A percentile compares a stretch with the other conserved stretches of the same genome.
These are phyloP conservation scores for Diadegma fenestrale DNA, from an alignment of 2,888 invertebrate species.

Conservation along the genomic window DNA sequence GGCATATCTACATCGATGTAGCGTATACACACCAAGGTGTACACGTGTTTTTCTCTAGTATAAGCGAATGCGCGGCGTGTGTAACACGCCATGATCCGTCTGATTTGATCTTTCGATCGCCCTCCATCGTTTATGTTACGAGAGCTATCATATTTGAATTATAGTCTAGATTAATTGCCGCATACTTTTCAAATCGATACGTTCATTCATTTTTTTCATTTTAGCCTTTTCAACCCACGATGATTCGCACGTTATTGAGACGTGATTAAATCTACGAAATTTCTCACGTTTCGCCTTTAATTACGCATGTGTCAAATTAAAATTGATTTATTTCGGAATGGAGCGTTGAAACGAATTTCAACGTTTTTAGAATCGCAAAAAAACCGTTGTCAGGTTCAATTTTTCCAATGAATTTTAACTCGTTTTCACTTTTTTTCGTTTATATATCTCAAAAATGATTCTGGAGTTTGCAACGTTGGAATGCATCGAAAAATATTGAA, in stretches of 20 bases:
- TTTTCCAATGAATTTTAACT: not conserved
- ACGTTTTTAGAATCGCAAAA: not conserved
- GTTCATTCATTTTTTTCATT: not conserved
- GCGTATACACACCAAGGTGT: not conserved
- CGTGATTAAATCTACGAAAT: not conserved
- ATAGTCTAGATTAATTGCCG: constrained; percentile 33
- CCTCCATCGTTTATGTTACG: constrained; percentile 13
- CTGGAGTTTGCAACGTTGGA: no score
- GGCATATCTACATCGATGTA: not conserved
- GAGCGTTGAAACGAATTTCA: not conserved
- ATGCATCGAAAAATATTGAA: no score
- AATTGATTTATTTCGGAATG: not conserved
- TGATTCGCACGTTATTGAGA: not conserved
- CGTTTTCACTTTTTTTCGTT: not conserved
- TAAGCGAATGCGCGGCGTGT: not conserved
- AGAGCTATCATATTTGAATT: constrained; percentile 49
- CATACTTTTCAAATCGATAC: constrained; percentile 4
- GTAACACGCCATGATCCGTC: constrained; percentile 36
- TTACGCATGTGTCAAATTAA: not conserved
- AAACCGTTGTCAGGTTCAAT: not conserved
- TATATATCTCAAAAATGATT: no score
- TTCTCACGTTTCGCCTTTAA: not conserved
- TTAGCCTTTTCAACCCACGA: not conserved
- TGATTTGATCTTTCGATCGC: constrained; percentile 41
- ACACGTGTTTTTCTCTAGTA: constrained; percentile 3